A percentile compares a stretch with the other conserved stretches of the same genome.
Evolutionary conservation across 1,140 invertebrate genomes (phyloP).

Genomic region (Chironomus tepperi): DNA sequence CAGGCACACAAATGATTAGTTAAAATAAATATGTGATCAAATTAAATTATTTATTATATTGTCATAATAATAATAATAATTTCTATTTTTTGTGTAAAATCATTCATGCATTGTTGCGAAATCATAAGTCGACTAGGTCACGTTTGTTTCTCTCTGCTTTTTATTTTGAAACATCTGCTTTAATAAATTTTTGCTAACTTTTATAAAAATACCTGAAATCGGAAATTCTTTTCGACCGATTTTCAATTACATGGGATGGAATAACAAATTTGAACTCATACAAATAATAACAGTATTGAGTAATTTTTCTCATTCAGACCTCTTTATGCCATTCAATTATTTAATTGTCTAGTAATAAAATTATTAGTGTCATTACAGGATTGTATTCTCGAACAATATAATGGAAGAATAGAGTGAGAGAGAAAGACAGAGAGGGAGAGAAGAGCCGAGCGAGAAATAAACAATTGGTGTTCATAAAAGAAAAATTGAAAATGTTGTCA

Average conservation of each 20-base stretch:
- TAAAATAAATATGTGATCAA: too few species aligned
- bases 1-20: too few species aligned
- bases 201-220: not conserved
- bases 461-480: slow-evolving; percentile 20
- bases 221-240: not conserved
- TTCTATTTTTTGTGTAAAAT: too few species aligned
- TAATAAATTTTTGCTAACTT: slow-evolving; percentile 10
- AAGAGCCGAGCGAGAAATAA: too few species aligned
- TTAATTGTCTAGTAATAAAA: slow-evolving; percentile 19
- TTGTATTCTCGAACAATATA: not conserved
- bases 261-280: not conserved
- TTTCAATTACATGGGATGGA: slow-evolving; percentile 12
- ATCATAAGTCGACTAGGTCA: slow-evolving; percentile 22
- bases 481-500: slow-evolving; percentile 4
- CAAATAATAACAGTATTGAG: not conserved
- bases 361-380: slow-evolving; percentile 18
- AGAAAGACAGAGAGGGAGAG: not conserved
- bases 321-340: not conserved
- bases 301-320: not conserved
- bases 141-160: not conserved
- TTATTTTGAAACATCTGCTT: slow-evolving; percentile 11
- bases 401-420: not conserved
- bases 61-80: too few species aligned
- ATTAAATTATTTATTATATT: too few species aligned
- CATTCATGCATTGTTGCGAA: not conserved